A percentile compares a stretch with the other conserved stretches of the same genome.
phyloP scores from a whole-genome alignment of 2,113 vertebrate genomes.

The Chloropsis cyanopogon region DNA sequence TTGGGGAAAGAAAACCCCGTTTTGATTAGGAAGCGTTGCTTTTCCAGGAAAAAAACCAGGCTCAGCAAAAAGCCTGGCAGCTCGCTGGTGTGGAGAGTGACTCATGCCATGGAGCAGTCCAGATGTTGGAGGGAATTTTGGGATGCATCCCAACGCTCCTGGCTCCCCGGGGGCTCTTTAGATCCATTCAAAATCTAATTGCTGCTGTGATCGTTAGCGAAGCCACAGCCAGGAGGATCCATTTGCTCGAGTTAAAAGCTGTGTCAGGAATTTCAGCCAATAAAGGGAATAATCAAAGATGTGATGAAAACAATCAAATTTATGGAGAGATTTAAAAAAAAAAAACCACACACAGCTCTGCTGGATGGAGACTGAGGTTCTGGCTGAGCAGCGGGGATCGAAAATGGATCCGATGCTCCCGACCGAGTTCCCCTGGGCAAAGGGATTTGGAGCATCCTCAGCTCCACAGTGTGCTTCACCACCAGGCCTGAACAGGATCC shows the following conservation, averaged over 20 bases:
- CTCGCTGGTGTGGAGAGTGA: neutral
- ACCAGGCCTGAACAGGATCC: accelerated
- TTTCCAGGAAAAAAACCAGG: neutral
- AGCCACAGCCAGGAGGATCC: neutral
- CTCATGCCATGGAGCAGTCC: neutral
- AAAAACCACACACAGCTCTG: neutral
- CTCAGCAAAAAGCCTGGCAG: neutral
- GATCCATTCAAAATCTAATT: neutral
- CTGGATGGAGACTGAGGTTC: neutral
- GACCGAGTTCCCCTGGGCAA: neutral
- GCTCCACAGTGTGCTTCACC: neutral
- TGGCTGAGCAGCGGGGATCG: neutral
- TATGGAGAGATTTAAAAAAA: neutral
- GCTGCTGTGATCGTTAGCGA: neutral
- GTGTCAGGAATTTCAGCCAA: neutral
- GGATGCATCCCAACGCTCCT: neutral
- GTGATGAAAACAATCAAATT: neutral
- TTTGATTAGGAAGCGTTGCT: neutral
- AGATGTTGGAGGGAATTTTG: neutral
- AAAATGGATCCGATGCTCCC: neutral
- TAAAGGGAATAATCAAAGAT: neutral
- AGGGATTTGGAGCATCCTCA: neutral
- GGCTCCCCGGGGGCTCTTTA: neutral
- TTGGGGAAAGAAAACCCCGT: no score
- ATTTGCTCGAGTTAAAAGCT: neutral